Evolutionary conservation across 2,113 vertebrate species (phyloP).

Genomic region (Turnix velox): DNA sequence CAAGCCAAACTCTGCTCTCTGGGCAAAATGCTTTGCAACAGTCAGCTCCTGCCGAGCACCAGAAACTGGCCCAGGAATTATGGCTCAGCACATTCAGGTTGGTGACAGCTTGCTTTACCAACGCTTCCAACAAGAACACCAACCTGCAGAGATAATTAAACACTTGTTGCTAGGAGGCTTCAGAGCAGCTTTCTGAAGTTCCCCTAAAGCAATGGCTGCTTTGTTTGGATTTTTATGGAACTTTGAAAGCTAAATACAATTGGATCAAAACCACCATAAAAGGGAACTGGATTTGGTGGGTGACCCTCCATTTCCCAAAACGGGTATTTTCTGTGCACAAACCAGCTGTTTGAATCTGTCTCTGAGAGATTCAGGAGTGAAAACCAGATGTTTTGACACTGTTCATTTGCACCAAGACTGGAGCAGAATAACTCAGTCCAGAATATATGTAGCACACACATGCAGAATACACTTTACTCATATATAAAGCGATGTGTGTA

Average conservation of each 20-base stretch:
- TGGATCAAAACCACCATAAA: not conserved
- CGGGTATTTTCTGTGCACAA: not conserved
- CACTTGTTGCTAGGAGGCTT: conserved; percentile 21
- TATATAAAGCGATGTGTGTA: not conserved
- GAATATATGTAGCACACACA: not conserved
- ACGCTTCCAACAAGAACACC: not conserved
- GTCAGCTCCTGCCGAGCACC: not conserved
- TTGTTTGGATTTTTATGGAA: conserved; percentile 8
- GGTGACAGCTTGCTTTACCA: not conserved
- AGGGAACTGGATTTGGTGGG: conserved; percentile 16
- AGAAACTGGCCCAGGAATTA: conserved; percentile 20
- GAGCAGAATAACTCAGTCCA: not conserved
- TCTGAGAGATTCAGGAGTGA: not conserved
- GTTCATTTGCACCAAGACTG: not conserved
- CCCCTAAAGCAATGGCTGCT: not conserved
- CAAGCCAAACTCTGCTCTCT: not conserved
- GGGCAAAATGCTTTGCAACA: not conserved
- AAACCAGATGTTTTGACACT: not conserved
- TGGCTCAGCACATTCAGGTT: not conserved
- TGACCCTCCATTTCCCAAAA: not conserved
- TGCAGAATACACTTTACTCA: not conserved
- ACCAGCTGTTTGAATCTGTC: not conserved
- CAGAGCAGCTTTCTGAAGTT: not conserved
- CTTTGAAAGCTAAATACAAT: not conserved
- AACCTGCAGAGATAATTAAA: conserved; percentile 19